Base-by-base conservation (phyloP, 2,113 vertebrate genomes). In the Boleophthalmus pectinirostris region DNA sequence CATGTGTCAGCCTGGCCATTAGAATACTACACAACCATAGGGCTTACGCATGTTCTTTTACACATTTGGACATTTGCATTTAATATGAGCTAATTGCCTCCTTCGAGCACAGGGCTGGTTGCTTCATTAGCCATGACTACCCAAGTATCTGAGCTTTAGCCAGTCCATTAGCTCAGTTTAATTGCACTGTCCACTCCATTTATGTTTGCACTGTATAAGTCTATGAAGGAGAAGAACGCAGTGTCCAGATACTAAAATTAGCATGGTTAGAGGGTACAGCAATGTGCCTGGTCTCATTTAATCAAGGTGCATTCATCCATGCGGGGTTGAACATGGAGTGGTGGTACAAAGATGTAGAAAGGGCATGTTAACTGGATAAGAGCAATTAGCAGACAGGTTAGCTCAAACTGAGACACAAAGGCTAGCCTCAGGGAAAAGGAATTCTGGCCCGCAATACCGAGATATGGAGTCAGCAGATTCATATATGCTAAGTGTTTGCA, bases 281-380 rank as follows among this genome's bases (percentile, higher is more conserved):
- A 8, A 68, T 57, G 69, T 73, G 77, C 76, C 85, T 89, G 88
- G 83, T 85, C 91, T 87, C 85, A 86, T 90, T 90, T 87, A 82
- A 80, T 87, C 75, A 66, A 54, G 43, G 74, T 64, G 66, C 66
- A 72, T 74, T 49, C 77, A 77, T 73, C 85, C 73, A 82, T 56
- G 72, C 49, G 25, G 65, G 61, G 46, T 58, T 43, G 38, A 20
- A 64, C 23, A 15, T 49, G 0, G 35, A 61, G 35, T 2, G n/a
- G 20, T 21, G 2, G n/a, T 54, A 21, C 12, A 0, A 5, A 53
- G 38, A 70, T 64, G 46, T 43, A 14, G 53, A 49, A 33, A 20
- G 16, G 9, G 29, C 45, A 43, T 43, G 38, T 43, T 43, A 43
- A 43, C 38, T 43, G 38, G 38, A 43, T 10, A 43, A 43, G 38